Conservation (phyloP, 2,113 vertebrate genomes). For the Pleuronectes platessa region DNA sequence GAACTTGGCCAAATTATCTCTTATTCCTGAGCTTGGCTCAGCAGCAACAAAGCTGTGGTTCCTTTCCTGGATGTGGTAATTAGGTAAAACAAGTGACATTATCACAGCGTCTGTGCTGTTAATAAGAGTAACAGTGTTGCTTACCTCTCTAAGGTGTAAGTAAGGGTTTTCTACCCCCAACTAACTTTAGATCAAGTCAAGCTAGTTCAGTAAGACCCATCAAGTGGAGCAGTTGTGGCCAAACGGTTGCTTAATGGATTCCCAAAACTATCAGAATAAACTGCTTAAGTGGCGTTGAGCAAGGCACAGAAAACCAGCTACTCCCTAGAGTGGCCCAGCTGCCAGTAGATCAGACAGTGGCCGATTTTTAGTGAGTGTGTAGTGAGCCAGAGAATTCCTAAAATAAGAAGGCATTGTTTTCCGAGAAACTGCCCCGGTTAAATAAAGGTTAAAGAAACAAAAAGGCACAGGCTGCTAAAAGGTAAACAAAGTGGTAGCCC, state of each 20-base stretch:
- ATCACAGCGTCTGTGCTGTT: no score
- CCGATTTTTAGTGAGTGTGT: not conserved
- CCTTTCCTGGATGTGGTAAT: no score
- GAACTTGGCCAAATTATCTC: no score
- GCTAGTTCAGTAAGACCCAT: not conserved
- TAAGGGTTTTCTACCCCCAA: no score
- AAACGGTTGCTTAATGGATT: not conserved
- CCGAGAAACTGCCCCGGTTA: not conserved
- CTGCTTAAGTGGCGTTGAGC: not conserved
- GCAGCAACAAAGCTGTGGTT: no score
- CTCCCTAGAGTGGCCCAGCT: not conserved
- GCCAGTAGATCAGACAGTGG: not conserved
- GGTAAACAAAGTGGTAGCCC: not conserved
- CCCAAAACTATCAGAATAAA: not conserved
- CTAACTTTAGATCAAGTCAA: not conserved
- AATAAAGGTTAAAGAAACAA: slow-evolving; percentile 18
- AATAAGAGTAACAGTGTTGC: no score
- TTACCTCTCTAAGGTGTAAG: no score
- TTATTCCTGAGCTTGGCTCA: no score
- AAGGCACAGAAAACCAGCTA: not conserved
- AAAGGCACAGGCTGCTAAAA: not conserved
- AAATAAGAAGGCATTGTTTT: slow-evolving; percentile 4
- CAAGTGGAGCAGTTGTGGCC: not conserved
- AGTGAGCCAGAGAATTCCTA: not conserved
- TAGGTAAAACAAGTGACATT: no score